phyloP scores from a whole-genome alignment of 2,888 invertebrate species.

The Brachypalpus laphriformis region DNA sequence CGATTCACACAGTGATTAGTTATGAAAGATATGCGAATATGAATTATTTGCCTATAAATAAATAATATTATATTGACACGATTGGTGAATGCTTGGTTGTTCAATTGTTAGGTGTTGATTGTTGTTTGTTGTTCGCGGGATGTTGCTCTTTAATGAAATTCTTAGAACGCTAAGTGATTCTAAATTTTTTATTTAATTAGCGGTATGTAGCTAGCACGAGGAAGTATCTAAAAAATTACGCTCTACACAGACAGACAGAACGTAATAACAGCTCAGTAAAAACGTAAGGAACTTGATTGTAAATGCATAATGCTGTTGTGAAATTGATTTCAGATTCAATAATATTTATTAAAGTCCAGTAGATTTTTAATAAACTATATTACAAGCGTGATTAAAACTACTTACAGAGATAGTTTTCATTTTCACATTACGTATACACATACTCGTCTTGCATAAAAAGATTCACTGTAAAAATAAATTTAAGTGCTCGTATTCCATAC shows the following conservation, averaged over 20 bases:
- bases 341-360: too few species aligned
- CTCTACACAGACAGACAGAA: background rate
- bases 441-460: too few species aligned
- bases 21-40: conserved; percentile 49
- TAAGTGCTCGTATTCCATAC: too few species aligned
- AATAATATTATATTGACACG: conserved; percentile 47
- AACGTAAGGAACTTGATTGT: too few species aligned
- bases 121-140: conserved; percentile 39
- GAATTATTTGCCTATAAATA: conserved; percentile 22
- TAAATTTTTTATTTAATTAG: conserved; percentile 36
- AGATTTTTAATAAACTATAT: too few species aligned
- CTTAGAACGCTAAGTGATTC: conserved; percentile 13
- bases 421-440: too few species aligned
- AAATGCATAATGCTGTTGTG: too few species aligned
- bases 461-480: too few species aligned
- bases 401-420: too few species aligned
- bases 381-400: too few species aligned
- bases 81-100: conserved; percentile 18
- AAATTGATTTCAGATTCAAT: too few species aligned
- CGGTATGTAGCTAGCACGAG: background rate
- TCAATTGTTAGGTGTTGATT: conserved; percentile 55
- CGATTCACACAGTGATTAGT: conserved; percentile 36
- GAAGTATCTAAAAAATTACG: background rate
- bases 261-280: too few species aligned
- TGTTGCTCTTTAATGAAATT: conserved; percentile 22